A percentile compares a stretch with the other conserved stretches of the same genome.
phyloP scores from a whole-genome alignment of 2,888 invertebrate genomes.

The Steromphala cineraria region DNA sequence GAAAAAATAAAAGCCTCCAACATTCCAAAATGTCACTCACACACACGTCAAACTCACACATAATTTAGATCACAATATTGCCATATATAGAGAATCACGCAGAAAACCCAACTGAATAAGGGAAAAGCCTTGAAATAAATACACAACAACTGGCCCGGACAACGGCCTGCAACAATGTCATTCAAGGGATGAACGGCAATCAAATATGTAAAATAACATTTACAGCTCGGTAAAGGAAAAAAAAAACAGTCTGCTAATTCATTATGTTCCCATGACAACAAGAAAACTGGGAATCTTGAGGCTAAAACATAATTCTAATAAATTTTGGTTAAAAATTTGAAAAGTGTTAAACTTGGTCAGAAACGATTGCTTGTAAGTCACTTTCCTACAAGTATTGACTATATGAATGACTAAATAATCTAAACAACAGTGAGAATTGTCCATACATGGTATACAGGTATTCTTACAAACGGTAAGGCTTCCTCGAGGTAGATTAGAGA shows the following conservation, averaged over 20 bases:
- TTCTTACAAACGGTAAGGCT: conserved; percentile 2
- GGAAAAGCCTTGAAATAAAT: conserved; percentile 2
- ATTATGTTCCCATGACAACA: neutral
- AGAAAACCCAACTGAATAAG: conserved; percentile 15
- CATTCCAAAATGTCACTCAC: conserved; percentile 33
- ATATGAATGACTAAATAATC: neutral
- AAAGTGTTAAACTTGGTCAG: neutral
- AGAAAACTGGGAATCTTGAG: neutral
- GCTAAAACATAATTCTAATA: neutral
- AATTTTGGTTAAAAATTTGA: neutral
- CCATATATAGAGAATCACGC: conserved; percentile 39
- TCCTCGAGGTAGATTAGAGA: conserved; percentile 1
- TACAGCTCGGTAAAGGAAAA: neutral
- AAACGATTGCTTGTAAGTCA: neutral
- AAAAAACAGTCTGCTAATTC: neutral
- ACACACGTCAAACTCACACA: conserved; percentile 36
- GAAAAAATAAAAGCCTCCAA: conserved; percentile 29
- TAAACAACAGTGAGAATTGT: neutral
- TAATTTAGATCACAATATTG: conserved; percentile 45
- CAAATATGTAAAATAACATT: conserved; percentile 1
- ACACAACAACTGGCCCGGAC: neutral
- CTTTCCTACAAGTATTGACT: too few species aligned
- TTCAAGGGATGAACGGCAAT: conserved; percentile 4
- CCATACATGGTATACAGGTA: neutral
- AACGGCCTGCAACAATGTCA: neutral